Conservation (phyloP, 1,140 invertebrate genomes). For the Bicyclus anynana region DNA sequence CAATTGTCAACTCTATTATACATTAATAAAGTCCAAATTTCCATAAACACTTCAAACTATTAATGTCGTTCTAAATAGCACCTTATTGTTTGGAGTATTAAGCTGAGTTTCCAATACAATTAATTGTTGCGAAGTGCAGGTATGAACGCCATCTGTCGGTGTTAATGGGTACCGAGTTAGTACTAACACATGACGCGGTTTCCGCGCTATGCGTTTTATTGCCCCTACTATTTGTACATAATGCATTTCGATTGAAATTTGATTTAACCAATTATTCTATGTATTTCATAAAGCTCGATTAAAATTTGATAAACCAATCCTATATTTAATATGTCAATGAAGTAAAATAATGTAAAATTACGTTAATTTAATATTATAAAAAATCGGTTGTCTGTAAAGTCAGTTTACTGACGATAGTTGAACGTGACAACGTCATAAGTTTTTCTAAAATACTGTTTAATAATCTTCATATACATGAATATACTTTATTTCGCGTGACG, state of each 20-base stretch:
- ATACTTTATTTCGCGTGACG: no score
- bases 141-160: constrained; percentile 20
- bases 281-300: no score
- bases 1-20: background rate
- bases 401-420: no score
- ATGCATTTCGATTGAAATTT: background rate
- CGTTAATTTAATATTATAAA: no score
- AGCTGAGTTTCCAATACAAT: constrained; percentile 2
- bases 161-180: constrained; percentile 20
- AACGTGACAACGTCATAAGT: no score
- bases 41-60: background rate
- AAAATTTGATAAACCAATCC: no score
- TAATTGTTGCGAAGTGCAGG: background rate
- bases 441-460: no score
- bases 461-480: no score
- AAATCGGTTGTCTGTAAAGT: no score
- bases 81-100: background rate
- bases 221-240: constrained; percentile 15
- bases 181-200: constrained; percentile 1
- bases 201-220: constrained; percentile 17
- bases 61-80: background rate
- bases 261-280: background rate
- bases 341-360: no score
- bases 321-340: no score
- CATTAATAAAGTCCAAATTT: background rate